Evolutionary conservation across 2,888 invertebrate genomes (phyloP), one percentile per base, ranked within the genome.

Genomic region (Cephus runcator): DNA sequence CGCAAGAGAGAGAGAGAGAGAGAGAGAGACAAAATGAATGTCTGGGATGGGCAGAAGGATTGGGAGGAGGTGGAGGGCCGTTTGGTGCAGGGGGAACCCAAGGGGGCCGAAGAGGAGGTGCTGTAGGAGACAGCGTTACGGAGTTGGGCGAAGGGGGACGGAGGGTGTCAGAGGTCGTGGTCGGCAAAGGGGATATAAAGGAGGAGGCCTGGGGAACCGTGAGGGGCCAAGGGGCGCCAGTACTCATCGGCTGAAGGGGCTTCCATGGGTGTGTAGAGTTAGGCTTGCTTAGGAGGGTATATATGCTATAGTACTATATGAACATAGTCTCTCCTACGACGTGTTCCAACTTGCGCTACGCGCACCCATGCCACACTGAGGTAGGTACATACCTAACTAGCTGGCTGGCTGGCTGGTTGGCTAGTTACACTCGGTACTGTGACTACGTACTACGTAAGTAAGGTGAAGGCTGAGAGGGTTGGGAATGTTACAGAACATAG

Each of bases 61-160:
- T 83, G 82, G 84, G 86, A 86, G 80, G 92, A 92, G 93, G 93
- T 93, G 92, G 93, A 92, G 92, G 92, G 92, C 92, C 56, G 23
- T 56, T 56, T 79, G 74, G 56, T 56, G 56, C 92, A 90, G 92
- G 92, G 92, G 87, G 92, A 77, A 75, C 15, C 91, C 56, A 56
- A 56, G 56, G 56, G 56, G 73, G 73, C 35, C 79, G 71, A 34
- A 75, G 75, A 75, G 77, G 36, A 73, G 71, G 73, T 69, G 69
- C 69, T 69, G 35, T 30, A 76, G 80, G 76, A 76, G 81, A 80
- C 80, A 56, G 56, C 56, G 56, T 56, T 56, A 56, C 79, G 76
- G 83, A 77, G 82, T 56, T 23, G 56, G 56, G 80, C 79, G 73
- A 79, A 82, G 81, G 82, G 86, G 73, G 68, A 23, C 9, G 68